Conservation (phyloP, 2,797 vertebrate species). For the Sebastes minor region DNA sequence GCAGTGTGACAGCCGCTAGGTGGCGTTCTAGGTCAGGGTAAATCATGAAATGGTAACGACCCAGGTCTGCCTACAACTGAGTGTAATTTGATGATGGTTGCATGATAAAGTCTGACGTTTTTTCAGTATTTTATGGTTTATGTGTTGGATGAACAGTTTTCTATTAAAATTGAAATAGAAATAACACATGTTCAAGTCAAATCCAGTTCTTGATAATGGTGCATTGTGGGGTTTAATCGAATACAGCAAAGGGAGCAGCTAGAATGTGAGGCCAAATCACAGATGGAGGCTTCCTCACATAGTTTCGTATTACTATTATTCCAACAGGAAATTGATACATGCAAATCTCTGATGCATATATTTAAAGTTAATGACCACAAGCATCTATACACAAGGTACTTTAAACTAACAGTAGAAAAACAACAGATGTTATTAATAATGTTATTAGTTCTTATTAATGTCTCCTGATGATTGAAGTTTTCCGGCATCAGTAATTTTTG, state of each 20-base stretch:
- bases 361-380: neutral
- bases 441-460: neutral
- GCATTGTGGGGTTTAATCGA: conserved; percentile 61
- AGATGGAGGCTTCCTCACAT: conserved; percentile 58
- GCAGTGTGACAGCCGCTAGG: conserved; percentile 67
- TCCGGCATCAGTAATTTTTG: neutral
- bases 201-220: conserved; percentile 67
- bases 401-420: neutral
- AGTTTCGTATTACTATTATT: conserved; percentile 50
- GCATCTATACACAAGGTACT: neutral
- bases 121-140: conserved; percentile 72
- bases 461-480: neutral
- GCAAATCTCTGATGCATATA: conserved; percentile 8
- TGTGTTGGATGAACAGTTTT: conserved; percentile 77
- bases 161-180: conserved; percentile 79
- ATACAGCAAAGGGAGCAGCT: conserved; percentile 58
- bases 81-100: conserved; percentile 68
- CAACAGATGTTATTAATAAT: neutral
- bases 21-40: conserved; percentile 75
- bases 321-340: conserved; percentile 7
- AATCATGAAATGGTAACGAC: conserved; percentile 40
- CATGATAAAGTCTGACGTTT: conserved; percentile 75
- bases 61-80: conserved; percentile 49
- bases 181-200: conserved; percentile 76
- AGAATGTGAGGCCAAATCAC: conserved; percentile 56